Conservation (phyloP, 1,140 invertebrate genomes). For the Callitettix versicolor region DNA sequence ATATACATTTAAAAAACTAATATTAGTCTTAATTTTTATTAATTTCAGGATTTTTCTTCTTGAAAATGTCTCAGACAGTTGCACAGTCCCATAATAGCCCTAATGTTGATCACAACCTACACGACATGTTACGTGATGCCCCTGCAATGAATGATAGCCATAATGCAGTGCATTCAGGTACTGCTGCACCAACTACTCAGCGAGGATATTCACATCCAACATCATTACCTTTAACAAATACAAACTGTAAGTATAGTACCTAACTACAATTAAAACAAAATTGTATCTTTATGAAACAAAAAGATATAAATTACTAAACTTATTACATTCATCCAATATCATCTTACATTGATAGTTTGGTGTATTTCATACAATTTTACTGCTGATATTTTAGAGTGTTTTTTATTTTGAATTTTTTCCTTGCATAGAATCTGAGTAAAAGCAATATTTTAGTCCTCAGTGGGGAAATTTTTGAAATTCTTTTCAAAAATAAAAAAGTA, state of each 20-base stretch:
- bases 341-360: too few relatives aligned
- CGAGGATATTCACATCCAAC: slow-evolving; percentile 32
- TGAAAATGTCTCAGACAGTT: neutral
- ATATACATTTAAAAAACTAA: too few relatives aligned
- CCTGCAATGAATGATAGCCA: slow-evolving; percentile 67
- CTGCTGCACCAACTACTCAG: slow-evolving; percentile 35
- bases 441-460: neutral
- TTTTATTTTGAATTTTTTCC: neutral
- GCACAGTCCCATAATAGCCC: slow-evolving; percentile 15
- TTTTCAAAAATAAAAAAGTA: too few relatives aligned
- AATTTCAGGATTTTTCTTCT: neutral
- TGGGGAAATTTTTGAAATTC: too few relatives aligned
- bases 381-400: too few relatives aligned
- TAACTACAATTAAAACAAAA: neutral
- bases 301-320: neutral
- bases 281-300: neutral
- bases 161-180: slow-evolving; percentile 62
- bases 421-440: neutral
- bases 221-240: slow-evolving; percentile 20
- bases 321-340: neutral
- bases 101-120: slow-evolving; percentile 58
- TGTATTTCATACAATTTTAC: too few relatives aligned
- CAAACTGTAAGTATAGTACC: slow-evolving; percentile 9
- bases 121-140: slow-evolving; percentile 79
- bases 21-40: too few relatives aligned